A percentile compares a stretch with the other conserved stretches of the same genome.
These are phyloP conservation scores for Drosophila putrida DNA, from an alignment of 2,888 invertebrate genomes.

Conservation along the genomic window DNA sequence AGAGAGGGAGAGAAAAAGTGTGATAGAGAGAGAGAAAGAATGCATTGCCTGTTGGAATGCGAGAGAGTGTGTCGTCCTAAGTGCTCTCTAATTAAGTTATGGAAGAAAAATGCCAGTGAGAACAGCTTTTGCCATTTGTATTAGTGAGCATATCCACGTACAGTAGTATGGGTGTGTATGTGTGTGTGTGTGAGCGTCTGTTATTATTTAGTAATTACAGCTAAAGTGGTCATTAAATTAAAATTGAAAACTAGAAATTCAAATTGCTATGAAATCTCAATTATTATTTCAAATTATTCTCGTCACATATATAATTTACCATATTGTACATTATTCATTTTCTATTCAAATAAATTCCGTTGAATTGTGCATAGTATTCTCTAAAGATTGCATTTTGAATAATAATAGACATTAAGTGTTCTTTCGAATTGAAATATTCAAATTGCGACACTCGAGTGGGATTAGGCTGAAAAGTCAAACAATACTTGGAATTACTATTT, in stretches of 20 bases:
- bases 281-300: background rate
- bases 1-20: conserved; percentile 14
- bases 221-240: conserved; percentile 5
- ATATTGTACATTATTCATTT: background rate
- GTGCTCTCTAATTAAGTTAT: conserved; percentile 47
- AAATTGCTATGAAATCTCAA: background rate
- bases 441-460: too few species aligned
- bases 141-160: background rate
- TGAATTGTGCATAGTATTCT: background rate
- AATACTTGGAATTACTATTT: too few species aligned
- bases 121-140: conserved; percentile 1
- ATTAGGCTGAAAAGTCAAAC: too few species aligned
- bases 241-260: background rate
- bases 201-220: conserved; percentile 16
- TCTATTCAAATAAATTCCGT: background rate
- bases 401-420: too few species aligned
- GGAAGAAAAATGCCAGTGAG: conserved; percentile 30
- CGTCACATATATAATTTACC: background rate
- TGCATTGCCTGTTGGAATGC: conserved; percentile 22
- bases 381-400: background rate
- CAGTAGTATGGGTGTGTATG: background rate
- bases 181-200: conserved; percentile 5
- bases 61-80: conserved; percentile 11
- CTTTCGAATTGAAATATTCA: too few species aligned
- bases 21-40: conserved; percentile 5